phyloP scores from a whole-genome alignment of 2,888 invertebrate species.

The Diarsia mendica region DNA sequence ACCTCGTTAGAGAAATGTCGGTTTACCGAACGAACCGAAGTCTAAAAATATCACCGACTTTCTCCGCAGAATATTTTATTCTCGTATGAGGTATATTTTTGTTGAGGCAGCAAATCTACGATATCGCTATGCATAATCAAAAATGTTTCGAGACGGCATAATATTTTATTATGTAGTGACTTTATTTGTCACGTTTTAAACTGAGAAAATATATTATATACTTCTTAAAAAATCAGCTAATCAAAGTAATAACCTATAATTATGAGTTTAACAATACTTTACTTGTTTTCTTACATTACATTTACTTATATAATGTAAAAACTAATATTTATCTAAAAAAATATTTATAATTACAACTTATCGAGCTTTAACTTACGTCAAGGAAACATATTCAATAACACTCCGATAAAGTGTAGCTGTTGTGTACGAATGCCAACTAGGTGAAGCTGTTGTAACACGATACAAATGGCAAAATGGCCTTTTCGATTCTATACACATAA shows the following conservation, averaged over 20 bases:
- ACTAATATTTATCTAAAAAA: too few species aligned
- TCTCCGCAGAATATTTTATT: not conserved
- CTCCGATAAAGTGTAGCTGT: not conserved
- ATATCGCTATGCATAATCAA: not conserved
- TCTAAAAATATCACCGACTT: constrained; percentile 13
- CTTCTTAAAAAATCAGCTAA: too few species aligned
- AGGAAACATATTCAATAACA: not conserved
- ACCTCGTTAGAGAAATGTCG: constrained; percentile 12
- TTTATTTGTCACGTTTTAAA: too few species aligned
- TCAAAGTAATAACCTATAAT: too few species aligned
- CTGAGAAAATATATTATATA: too few species aligned
- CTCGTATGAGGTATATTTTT: not conserved
- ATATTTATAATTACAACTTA: too few species aligned
- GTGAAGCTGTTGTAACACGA: too few species aligned
- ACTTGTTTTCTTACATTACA: too few species aligned
- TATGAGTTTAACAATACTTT: too few species aligned
- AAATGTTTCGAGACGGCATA: not conserved
- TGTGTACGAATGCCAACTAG: not conserved
- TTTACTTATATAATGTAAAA: too few species aligned
- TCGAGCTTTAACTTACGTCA: not conserved
- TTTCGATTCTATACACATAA: constrained; percentile 5
- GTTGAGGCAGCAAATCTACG: not conserved
- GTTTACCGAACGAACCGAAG: not conserved
- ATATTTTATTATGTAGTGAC: too few species aligned
- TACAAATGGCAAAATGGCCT: not conserved